phyloP scores from a whole-genome alignment of 2,113 vertebrate species.

The Labeo catla region DNA sequence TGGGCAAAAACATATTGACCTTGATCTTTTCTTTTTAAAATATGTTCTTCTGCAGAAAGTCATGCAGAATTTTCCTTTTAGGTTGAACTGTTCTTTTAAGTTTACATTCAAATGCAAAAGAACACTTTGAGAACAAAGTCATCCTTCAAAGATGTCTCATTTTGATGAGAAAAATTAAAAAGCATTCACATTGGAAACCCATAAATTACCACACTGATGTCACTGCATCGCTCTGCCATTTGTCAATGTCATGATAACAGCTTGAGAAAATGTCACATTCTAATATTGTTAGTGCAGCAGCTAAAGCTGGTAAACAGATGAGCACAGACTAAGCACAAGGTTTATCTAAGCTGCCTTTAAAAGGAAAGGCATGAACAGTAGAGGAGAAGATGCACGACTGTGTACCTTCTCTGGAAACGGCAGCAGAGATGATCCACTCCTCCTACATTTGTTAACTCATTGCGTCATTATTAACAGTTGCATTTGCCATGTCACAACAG shows the following conservation, averaged over 20 bases:
- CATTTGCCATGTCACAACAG: constrained; percentile 10
- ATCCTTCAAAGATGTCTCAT: neutral
- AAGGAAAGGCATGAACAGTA: constrained; percentile 82
- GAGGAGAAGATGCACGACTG: constrained; percentile 31
- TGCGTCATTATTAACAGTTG: constrained; percentile 41
- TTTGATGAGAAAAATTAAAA: neutral
- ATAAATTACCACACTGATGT: neutral
- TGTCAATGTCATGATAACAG: constrained; percentile 35
- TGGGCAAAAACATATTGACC: neutral
- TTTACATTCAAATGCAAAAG: neutral
- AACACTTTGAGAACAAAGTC: neutral
- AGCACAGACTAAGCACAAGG: neutral
- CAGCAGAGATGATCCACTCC: neutral
- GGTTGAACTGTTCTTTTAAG: neutral
- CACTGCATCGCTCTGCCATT: constrained; percentile 59
- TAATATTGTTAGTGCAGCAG: constrained; percentile 55
- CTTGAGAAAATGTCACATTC: constrained; percentile 38
- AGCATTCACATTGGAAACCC: neutral
- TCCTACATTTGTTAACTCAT: constrained; percentile 54
- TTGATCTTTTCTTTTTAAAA: neutral
- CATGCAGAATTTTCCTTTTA: neutral
- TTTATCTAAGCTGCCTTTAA: constrained; percentile 76
- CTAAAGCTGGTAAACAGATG: constrained; percentile 1
- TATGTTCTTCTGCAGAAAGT: neutral
- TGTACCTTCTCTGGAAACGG: constrained; percentile 24